Evolutionary conservation across 2,797 vertebrate genomes (phyloP).

Genomic region (Bovichtus variegatus): DNA sequence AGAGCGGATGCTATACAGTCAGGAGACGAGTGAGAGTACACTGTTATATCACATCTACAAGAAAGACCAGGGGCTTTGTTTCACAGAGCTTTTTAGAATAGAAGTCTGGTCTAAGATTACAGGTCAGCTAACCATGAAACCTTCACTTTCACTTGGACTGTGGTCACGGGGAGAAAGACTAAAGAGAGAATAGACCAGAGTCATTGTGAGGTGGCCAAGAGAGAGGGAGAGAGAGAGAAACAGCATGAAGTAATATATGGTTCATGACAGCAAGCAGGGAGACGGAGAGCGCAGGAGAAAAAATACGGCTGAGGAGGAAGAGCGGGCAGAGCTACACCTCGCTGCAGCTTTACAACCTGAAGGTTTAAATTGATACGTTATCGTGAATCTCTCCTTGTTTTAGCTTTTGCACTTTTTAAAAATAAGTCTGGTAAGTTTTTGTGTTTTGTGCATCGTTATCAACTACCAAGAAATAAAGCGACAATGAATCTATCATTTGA

Average conservation of each 20-base stretch:
- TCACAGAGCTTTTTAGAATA: conserved; percentile 57
- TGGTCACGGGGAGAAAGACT: conserved; percentile 41
- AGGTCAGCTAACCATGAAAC: conserved; percentile 62
- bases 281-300: conserved; percentile 33
- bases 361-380: conserved; percentile 25
- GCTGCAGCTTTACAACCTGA: conserved; percentile 29
- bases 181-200: conserved; percentile 43
- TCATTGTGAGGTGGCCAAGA: conserved; percentile 22
- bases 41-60: conserved; percentile 27
- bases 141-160: conserved; percentile 63
- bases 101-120: conserved; percentile 43
- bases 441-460: background rate
- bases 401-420: conserved; percentile 4
- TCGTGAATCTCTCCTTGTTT: conserved; percentile 6
- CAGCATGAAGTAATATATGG: conserved; percentile 61
- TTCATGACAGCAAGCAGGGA: conserved; percentile 54
- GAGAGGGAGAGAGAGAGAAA: conserved; percentile 19
- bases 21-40: conserved; percentile 10
- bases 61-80: conserved; percentile 40
- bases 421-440: background rate
- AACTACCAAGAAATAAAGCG: background rate
- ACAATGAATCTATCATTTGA: background rate
- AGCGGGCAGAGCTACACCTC: conserved; percentile 3
- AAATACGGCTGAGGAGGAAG: conserved; percentile 27
- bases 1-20: conserved; percentile 4